Evolutionary conservation across 2,888 invertebrate genomes (phyloP).

Genomic region (Caenorhabditis virilis): DNA sequence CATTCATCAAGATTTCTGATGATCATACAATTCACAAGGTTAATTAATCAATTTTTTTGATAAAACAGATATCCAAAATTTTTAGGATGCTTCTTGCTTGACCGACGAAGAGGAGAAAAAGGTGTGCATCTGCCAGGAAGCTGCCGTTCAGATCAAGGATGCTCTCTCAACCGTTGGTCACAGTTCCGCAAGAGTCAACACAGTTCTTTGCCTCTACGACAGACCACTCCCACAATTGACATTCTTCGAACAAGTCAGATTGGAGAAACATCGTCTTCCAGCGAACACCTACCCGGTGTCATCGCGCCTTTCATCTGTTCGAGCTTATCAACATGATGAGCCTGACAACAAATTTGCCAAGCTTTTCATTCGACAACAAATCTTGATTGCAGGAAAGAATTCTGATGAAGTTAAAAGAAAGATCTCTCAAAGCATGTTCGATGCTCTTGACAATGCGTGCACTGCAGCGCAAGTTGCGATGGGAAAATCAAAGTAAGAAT

Average conservation of each 20-base stretch:
- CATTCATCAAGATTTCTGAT: conserved; percentile 28
- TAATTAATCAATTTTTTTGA: neutral
- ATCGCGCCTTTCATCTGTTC: conserved; percentile 44
- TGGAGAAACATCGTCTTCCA: conserved; percentile 62
- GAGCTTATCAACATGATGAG: conserved; percentile 50
- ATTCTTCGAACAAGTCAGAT: conserved; percentile 43
- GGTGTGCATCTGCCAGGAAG: conserved; percentile 26
- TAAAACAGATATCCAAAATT: neutral
- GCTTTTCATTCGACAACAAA: conserved; percentile 46
- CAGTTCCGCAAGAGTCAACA: conserved; percentile 25
- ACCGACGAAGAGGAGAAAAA: conserved; percentile 32
- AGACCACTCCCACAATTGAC: conserved; percentile 32
- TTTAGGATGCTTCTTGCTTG: conserved; percentile 28
- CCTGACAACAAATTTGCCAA: conserved; percentile 41
- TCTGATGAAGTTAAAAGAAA: conserved; percentile 24
- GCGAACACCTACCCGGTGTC: conserved; percentile 41
- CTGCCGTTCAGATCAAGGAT: conserved; percentile 10
- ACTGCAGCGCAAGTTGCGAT: conserved; percentile 39
- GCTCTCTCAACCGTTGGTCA: conserved; percentile 10
- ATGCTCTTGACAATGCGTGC: conserved; percentile 30
- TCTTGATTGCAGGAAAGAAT: conserved; percentile 27
- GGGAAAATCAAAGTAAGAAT: conserved; percentile 20
- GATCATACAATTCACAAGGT: conserved; percentile 18
- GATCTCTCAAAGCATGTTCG: conserved; percentile 13
- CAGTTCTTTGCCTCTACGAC: conserved; percentile 29